These are phyloP conservation scores for Syndactyla subalaris DNA, from an alignment of 2,797 vertebrate species.

Conservation along the genomic window DNA sequence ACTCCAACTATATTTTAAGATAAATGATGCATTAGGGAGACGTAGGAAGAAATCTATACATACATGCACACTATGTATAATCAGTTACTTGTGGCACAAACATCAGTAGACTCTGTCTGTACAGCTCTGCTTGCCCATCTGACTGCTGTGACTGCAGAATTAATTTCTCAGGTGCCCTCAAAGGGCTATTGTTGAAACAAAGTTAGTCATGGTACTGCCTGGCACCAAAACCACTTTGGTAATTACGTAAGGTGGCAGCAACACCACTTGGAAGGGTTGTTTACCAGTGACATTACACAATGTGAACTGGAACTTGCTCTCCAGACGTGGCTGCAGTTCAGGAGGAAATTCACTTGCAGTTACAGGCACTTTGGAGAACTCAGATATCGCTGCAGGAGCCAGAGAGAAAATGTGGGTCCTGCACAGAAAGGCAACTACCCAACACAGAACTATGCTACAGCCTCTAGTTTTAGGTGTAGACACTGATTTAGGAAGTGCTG, in stretches of 20 bases:
- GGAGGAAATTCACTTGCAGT: background rate
- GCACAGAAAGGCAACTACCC: background rate
- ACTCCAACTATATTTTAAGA: background rate
- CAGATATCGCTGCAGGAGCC: background rate
- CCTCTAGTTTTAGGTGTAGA: background rate
- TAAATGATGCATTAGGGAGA: background rate
- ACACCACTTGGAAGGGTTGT: constrained; percentile 29
- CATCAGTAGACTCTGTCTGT: background rate
- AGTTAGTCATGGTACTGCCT: constrained; percentile 44
- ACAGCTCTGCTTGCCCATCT: background rate
- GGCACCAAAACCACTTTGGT: constrained; percentile 18
- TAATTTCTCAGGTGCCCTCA: constrained; percentile 63
- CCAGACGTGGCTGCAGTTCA: background rate
- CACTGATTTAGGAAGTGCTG: background rate
- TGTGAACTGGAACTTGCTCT: background rate
- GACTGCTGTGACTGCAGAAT: constrained; percentile 46
- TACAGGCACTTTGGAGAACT: background rate
- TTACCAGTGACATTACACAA: constrained; percentile 38
- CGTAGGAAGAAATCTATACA: background rate
- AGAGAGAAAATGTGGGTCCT: background rate
- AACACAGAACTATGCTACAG: background rate
- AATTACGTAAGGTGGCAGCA: constrained; percentile 50
- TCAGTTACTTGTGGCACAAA: background rate
- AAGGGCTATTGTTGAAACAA: constrained; percentile 43
- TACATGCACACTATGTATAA: background rate